Conservation (phyloP, 2,888 invertebrate genomes). For the Entomobrya multifasciata region DNA sequence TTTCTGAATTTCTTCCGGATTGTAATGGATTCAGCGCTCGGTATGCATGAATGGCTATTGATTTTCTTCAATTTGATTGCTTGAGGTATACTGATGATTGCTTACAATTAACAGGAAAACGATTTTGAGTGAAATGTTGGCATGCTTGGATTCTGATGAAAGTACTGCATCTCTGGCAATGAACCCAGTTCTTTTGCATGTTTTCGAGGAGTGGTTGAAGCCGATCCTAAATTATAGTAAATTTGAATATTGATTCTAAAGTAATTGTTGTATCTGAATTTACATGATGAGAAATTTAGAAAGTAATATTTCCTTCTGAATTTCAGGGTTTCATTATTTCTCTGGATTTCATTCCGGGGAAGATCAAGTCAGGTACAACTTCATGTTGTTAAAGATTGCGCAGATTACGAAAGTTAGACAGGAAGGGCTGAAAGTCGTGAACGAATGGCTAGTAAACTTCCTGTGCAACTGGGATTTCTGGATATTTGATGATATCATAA, state of each 20-base stretch:
- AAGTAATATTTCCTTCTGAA: not conserved
- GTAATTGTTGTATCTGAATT: not conserved
- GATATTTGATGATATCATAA: not conserved
- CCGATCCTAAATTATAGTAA: not conserved
- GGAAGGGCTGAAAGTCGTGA: not conserved
- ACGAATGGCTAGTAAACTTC: not conserved
- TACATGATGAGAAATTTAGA: not conserved
- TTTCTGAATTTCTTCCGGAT: constrained; percentile 34
- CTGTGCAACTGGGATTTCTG: not conserved
- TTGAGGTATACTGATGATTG: too few species aligned
- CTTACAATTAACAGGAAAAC: constrained; percentile 10
- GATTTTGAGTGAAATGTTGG: not conserved
- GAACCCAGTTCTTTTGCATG: not conserved
- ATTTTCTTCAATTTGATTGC: too few species aligned
- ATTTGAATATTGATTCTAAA: not conserved
- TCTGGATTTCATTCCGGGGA: not conserved
- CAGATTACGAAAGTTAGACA: not conserved
- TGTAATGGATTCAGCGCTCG: not conserved
- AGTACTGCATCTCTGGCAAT: not conserved
- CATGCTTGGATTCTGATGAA: not conserved
- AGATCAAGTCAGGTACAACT: not conserved
- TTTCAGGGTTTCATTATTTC: not conserved
- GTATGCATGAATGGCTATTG: too few species aligned
- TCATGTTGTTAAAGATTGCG: not conserved
- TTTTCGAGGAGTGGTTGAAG: constrained; percentile 32